Evolutionary conservation across 2,888 invertebrate species (phyloP).

Genomic region (Lacanobia oleracea): DNA sequence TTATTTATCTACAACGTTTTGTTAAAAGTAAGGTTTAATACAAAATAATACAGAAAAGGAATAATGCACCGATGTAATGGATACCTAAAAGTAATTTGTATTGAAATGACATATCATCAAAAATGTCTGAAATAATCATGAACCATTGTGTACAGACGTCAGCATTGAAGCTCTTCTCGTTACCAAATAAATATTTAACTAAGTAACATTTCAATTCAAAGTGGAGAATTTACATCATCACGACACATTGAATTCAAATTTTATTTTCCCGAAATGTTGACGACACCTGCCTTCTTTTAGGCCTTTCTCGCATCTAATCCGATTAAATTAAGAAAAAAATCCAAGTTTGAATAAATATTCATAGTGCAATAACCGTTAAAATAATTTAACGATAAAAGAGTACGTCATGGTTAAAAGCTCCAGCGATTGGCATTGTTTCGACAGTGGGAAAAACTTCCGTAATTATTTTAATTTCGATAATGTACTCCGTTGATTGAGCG

Average conservation of each 20-base stretch:
- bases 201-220: constrained; percentile 49
- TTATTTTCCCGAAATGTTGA: constrained; percentile 57
- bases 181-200: constrained; percentile 55
- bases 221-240: constrained; percentile 54
- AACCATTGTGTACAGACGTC: constrained; percentile 44
- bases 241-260: constrained; percentile 60
- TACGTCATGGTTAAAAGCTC: constrained; percentile 53
- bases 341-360: constrained; percentile 57
- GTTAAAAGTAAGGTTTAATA: no score
- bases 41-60: no score
- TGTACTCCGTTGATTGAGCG: constrained; percentile 54
- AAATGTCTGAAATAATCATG: constrained; percentile 43
- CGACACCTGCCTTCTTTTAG: constrained; percentile 54
- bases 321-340: constrained; percentile 52
- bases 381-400: constrained; percentile 58
- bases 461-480: constrained; percentile 58
- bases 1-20: neutral
- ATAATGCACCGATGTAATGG: neutral
- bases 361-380: constrained; percentile 60
- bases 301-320: constrained; percentile 50
- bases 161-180: constrained; percentile 44
- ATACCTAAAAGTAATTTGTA: neutral
- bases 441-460: constrained; percentile 56
- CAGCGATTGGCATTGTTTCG: constrained; percentile 60
- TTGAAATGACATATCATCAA: neutral